Evolutionary conservation across 1,140 invertebrate species (phyloP).

Genomic region (Stegodyphus dumicola): DNA sequence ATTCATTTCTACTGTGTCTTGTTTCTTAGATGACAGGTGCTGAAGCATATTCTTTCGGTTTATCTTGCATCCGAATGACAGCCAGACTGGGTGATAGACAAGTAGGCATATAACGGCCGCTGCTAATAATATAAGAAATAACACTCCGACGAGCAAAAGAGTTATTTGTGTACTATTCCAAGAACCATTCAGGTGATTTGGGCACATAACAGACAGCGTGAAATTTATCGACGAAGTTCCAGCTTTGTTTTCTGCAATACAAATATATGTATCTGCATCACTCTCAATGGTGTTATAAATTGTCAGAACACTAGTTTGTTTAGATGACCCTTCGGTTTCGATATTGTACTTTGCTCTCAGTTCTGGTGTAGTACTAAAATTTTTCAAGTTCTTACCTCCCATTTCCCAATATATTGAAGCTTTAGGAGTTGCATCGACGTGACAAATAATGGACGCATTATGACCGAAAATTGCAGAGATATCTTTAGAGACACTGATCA

Average conservation of each 20-base stretch:
- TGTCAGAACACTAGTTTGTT: conserved; percentile 74
- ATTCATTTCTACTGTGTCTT: conserved; percentile 53
- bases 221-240: conserved; percentile 79
- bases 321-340: conserved; percentile 63
- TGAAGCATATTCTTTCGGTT: conserved; percentile 51
- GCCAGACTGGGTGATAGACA: conserved; percentile 36
- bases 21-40: conserved; percentile 50
- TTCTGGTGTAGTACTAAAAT: conserved; percentile 70
- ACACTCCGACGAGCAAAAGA: conserved; percentile 72
- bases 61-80: conserved; percentile 33
- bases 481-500: conserved; percentile 63
- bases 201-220: conserved; percentile 75
- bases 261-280: conserved; percentile 80
- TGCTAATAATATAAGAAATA: conserved; percentile 73
- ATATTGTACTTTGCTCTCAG: conserved; percentile 70
- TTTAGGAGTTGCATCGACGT: conserved; percentile 77
- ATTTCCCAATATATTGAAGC: conserved; percentile 71
- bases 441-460: conserved; percentile 80
- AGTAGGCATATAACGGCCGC: conserved; percentile 66
- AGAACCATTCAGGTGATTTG: conserved; percentile 66
- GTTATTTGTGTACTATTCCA: conserved; percentile 69
- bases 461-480: conserved; percentile 73
- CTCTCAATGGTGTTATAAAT: conserved; percentile 77
- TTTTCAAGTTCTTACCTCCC: conserved; percentile 70
- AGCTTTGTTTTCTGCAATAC: conserved; percentile 81